These are phyloP conservation scores for Engystomops pustulosus DNA, from an alignment of 2,113 vertebrate genomes.

Conservation along the genomic window DNA sequence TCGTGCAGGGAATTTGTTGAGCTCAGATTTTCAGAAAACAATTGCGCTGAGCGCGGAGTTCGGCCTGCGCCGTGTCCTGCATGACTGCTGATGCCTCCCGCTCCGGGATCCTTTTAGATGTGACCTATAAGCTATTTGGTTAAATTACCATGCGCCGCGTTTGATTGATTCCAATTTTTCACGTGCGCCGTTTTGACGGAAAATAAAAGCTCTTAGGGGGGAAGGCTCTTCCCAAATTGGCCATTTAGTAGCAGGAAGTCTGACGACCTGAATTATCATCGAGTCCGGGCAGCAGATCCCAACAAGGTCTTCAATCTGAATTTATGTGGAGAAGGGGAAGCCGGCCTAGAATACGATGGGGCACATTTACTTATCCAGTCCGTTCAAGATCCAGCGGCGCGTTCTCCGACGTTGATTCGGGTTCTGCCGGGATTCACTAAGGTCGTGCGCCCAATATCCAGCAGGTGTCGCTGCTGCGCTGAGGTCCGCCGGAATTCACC, in stretches of 20 bases:
- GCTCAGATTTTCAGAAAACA: background rate
- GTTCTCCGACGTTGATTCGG: too few species aligned
- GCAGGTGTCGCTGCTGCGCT: too few species aligned
- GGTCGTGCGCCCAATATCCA: too few species aligned
- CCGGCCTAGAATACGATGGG: slow-evolving; percentile 50
- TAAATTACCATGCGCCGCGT: slow-evolving; percentile 25
- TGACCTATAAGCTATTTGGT: slow-evolving; percentile 33
- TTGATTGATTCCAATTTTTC: slow-evolving; percentile 15
- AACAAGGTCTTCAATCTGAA: slow-evolving; percentile 58
- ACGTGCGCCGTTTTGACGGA: slow-evolving; percentile 20
- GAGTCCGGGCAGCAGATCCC: slow-evolving; percentile 55
- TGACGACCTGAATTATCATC: slow-evolving; percentile 51
- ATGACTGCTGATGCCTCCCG: background rate
- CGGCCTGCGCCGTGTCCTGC: background rate
- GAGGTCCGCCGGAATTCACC: too few species aligned
- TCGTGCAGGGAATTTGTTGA: background rate
- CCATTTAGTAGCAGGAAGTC: slow-evolving; percentile 47
- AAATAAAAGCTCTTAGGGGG: slow-evolving; percentile 41
- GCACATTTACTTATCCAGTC: too few species aligned
- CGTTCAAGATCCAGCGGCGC: too few species aligned
- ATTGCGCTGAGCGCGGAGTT: background rate
- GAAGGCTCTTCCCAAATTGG: slow-evolving; percentile 51
- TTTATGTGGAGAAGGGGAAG: slow-evolving; percentile 58
- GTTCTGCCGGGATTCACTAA: too few species aligned
- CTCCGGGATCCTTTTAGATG: slow-evolving; percentile 26